Evolutionary conservation across 2,888 invertebrate species (phyloP), one percentile per base, ranked within the genome.

Genomic region (Bimastos eiseni): DNA sequence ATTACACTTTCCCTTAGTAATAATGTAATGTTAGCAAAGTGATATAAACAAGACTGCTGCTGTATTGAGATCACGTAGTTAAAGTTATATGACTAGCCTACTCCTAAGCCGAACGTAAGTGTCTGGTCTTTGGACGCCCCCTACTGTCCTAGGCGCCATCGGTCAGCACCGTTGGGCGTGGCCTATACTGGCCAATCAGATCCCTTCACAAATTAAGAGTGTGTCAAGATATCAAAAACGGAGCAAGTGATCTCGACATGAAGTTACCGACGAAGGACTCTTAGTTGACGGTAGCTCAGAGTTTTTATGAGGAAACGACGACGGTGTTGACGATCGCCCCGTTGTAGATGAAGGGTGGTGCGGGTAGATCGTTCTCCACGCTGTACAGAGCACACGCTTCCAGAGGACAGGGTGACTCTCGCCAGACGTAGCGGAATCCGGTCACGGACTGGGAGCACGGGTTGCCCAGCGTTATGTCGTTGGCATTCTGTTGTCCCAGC

Each of bases 391-490:
- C 49, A 83, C 92, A 92, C 34, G 44, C 33, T 44, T 91, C 86
- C 33, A 91, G 83, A 24, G 86, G 44, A 83, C 92, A 92, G 3
- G 92, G 92, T 33, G 90, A 83, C 36, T 90, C 90, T 84, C 89
- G 86, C 92, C 92, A 92, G 44, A 86, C 55, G 44, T 92, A 92
- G 1, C 92, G 89, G 38, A 93, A 92, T 19, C 91, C 92, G 38
- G 90, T 91, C 90, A 89, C 91, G 86, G 11, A n/a, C 41, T 90
- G 37, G 1, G n/a, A 34, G 33, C 90, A 90, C 24, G 90, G 90
- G 24, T 30, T 86, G 24, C 4, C 33, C n/a, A 90, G 36, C 4
- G 41, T 36, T 41, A 89, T 36, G 34, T 89, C 34, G 13, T 30
- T 37, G 30, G 49, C 24, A 19, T 37, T 41, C 15, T 30, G 34